phyloP scores from a whole-genome alignment of 2,888 invertebrate genomes.

The Stratiomys singularior region DNA sequence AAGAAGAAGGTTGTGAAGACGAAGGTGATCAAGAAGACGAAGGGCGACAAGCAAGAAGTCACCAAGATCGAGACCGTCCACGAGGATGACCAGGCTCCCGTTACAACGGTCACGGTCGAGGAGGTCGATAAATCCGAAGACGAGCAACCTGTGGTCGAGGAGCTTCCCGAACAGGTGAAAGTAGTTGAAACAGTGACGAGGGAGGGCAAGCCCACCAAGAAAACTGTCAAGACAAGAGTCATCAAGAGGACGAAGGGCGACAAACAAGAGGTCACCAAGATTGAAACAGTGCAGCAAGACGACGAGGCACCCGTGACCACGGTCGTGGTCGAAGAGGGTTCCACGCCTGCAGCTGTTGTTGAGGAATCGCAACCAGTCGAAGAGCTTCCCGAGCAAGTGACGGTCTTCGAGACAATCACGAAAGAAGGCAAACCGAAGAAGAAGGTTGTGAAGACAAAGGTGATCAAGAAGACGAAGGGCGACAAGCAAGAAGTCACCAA shows the following conservation, averaged over 20 bases:
- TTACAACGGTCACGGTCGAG: conserved; percentile 57
- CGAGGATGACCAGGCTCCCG: conserved; percentile 59
- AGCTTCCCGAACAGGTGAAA: conserved; percentile 57
- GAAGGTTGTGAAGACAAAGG: conserved; percentile 59
- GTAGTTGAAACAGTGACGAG: conserved; percentile 56
- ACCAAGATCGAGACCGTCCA: conserved; percentile 57
- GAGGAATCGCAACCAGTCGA: conserved; percentile 50
- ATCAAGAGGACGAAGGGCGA: conserved; percentile 58
- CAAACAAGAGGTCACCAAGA: conserved; percentile 61
- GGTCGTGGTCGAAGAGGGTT: conserved; percentile 50
- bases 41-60: conserved; percentile 60
- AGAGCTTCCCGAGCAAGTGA: conserved; percentile 61
- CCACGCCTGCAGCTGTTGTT: conserved; percentile 38
- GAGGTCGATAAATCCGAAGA: conserved; percentile 35
- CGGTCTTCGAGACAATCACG: conserved; percentile 55
- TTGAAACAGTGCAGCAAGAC: conserved; percentile 58
- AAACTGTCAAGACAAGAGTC: conserved; percentile 59
- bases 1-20: conserved; percentile 61
- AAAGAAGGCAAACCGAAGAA: conserved; percentile 51
- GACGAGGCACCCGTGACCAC: conserved; percentile 59
- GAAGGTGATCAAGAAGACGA: conserved; percentile 61
- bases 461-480: conserved; percentile 64
- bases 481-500: conserved; percentile 65
- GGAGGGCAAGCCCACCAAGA: conserved; percentile 57
- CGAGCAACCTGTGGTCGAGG: conserved; percentile 56